Conservation (phyloP, 2,888 invertebrate species). For the Hirtodrosophila alboralis region DNA sequence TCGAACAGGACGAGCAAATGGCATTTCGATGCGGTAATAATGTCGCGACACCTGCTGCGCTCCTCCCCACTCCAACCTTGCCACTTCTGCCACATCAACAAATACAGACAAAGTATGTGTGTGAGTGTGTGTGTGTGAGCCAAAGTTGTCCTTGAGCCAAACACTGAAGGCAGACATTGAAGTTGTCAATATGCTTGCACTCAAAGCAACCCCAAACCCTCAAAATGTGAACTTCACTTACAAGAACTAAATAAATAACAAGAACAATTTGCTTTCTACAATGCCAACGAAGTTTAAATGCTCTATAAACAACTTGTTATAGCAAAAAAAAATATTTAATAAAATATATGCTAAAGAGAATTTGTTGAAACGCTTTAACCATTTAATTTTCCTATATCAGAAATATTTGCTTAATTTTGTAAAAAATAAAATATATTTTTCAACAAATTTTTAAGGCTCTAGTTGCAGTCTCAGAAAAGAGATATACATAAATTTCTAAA, state of each 20-base stretch:
- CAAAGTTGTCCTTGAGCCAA: slow-evolving; percentile 38
- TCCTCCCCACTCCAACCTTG: too few species aligned
- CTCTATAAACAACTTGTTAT: too few species aligned
- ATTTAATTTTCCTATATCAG: too few species aligned
- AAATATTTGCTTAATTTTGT: too few species aligned
- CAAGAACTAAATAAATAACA: slow-evolving; percentile 66
- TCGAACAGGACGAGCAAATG: slow-evolving; percentile 20
- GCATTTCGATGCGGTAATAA: slow-evolving; percentile 48
- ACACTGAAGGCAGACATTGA: slow-evolving; percentile 26
- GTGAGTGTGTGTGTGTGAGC: slow-evolving; percentile 6
- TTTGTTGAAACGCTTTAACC: too few species aligned
- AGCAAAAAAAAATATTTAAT: too few species aligned
- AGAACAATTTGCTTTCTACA: slow-evolving; percentile 1
- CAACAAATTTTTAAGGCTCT: too few species aligned
- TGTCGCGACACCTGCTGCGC: slow-evolving; percentile 41
- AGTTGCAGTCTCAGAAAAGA: too few species aligned
- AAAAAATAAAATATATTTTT: too few species aligned
- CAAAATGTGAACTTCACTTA: slow-evolving; percentile 59
- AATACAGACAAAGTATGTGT: not conserved
- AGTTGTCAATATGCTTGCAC: slow-evolving; percentile 54
- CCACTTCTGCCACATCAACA: slow-evolving; percentile 9
- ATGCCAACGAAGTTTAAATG: slow-evolving; percentile 6
- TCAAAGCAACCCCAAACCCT: slow-evolving; percentile 52
- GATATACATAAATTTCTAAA: too few species aligned
- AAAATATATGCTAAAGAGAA: too few species aligned